Evolutionary conservation across 1,140 invertebrate genomes (phyloP).

Genomic region (Argopecten irradians): DNA sequence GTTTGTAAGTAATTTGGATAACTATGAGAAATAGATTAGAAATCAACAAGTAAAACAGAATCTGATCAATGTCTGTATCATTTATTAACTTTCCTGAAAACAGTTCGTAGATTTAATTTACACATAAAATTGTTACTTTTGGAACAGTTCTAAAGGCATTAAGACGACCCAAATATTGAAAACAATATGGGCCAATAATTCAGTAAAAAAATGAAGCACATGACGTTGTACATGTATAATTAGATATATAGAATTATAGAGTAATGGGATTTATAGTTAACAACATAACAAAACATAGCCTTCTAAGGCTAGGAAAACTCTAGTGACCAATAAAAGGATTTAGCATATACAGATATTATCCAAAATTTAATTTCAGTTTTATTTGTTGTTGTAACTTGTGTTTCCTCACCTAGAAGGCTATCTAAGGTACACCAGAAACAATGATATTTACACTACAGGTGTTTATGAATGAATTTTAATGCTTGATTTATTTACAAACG

Average conservation of each 20-base stretch:
- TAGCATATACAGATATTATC: not conserved
- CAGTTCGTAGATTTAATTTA: not conserved
- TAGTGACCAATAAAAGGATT: not conserved
- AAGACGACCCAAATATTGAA: not conserved
- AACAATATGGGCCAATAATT: not conserved
- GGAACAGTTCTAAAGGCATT: not conserved
- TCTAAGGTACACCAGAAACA: not conserved
- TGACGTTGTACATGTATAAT: not conserved
- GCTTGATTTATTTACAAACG: not conserved
- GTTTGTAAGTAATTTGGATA: too few species aligned
- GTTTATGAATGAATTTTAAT: not conserved
- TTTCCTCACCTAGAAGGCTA: not conserved
- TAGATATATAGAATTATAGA: not conserved
- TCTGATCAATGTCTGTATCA: not conserved
- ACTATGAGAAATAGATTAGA: too few species aligned
- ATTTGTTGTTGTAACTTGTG: not conserved
- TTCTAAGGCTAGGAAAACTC: not conserved
- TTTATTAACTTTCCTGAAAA: slow-evolving; percentile 11
- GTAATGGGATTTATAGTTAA: not conserved
- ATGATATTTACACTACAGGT: not conserved
- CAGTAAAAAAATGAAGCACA: not conserved
- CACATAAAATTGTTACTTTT: not conserved
- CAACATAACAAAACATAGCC: not conserved
- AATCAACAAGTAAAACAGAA: too few species aligned
- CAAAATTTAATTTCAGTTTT: not conserved